Base-by-base conservation (phyloP, 2,888 invertebrate genomes). In the Hylaea fasciaria region DNA sequence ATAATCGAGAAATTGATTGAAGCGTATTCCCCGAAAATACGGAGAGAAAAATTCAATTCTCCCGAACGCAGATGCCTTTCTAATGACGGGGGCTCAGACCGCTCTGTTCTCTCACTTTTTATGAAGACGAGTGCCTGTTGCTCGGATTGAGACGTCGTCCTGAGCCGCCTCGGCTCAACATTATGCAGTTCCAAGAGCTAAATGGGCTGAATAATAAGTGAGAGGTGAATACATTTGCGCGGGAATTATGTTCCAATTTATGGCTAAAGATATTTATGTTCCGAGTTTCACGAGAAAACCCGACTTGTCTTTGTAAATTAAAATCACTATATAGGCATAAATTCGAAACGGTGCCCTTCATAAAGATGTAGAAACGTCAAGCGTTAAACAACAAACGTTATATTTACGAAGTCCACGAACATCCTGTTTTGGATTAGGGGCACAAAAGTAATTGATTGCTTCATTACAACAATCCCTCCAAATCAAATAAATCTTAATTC, bases 1-100 rank as follows among this genome's bases (percentile, higher is more conserved):
- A 90, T 91, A 88, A 89, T 89, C 89, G 87, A 83, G 83, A 86
- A 85, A 89, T 90, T 89, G 90, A 90, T 91, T 90, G 90, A 82
- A 84, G 86, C 87, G 84, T 86, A 81, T 83, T 82, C 78, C 71
- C 77, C 74, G 74, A 80, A 83, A 85, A 83, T 81, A 81, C 76
- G 73, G 70, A 66, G 66, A 70, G 71, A 72, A 81, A 83, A 77
- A 82, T 78, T 88, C 83, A 87, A 87, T 87, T 82, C 78, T 76
- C 75, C 70, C 68, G 76, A 77, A 74, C 77, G 77, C 76, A 84
- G 85, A 86, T 86, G 84, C 78, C 78, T 81, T 82, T 81, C 78
- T 86, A 86, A 87, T 86, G 85, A 80, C 73, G 69, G 73, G 55
- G 76, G 65, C 69, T 65, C 68, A 67, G 71, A 71, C 69, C 48